Evolutionary conservation across 2,888 invertebrate genomes (phyloP).

Genomic region (Strigamia transsilvanica): DNA sequence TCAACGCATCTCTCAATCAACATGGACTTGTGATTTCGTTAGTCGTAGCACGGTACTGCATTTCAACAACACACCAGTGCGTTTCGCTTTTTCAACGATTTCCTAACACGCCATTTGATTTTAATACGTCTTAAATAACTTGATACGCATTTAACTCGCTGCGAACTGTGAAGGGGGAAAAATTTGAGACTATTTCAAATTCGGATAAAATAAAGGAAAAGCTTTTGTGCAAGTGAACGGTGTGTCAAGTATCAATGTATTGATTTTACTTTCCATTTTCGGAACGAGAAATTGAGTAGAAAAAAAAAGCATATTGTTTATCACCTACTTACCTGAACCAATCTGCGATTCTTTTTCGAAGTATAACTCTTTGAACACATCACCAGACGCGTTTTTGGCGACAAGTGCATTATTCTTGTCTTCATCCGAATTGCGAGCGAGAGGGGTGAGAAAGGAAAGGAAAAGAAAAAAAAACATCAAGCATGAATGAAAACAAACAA

Average conservation of each 20-base stretch:
- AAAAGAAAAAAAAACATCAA: not conserved
- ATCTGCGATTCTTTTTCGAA: constrained; percentile 38
- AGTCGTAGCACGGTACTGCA: not conserved
- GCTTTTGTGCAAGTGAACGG: not conserved
- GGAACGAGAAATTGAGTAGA: not conserved
- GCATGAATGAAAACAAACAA: constrained; percentile 43
- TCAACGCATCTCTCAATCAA: constrained; percentile 31
- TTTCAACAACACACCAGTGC: constrained; percentile 26
- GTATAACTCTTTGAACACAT: constrained; percentile 36
- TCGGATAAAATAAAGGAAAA: not conserved
- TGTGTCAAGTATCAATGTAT: not conserved
- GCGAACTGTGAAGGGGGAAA: not conserved
- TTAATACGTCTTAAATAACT: not conserved
- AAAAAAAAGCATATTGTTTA: constrained; percentile 18
- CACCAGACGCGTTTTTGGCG: constrained; percentile 29
- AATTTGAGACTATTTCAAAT: not conserved
- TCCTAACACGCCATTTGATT: constrained; percentile 1
- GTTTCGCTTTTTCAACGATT: constrained; percentile 4
- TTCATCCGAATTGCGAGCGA: constrained; percentile 19
- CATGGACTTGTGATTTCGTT: not conserved
- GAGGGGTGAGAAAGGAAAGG: not conserved
- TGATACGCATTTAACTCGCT: not conserved
- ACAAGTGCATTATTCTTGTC: constrained; percentile 46
- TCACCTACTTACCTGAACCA: constrained; percentile 37
- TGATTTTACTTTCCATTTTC: not conserved